These are phyloP conservation scores for Dissostichus mawsoni DNA, from an alignment of 2,113 vertebrate genomes.

Conservation along the genomic window DNA sequence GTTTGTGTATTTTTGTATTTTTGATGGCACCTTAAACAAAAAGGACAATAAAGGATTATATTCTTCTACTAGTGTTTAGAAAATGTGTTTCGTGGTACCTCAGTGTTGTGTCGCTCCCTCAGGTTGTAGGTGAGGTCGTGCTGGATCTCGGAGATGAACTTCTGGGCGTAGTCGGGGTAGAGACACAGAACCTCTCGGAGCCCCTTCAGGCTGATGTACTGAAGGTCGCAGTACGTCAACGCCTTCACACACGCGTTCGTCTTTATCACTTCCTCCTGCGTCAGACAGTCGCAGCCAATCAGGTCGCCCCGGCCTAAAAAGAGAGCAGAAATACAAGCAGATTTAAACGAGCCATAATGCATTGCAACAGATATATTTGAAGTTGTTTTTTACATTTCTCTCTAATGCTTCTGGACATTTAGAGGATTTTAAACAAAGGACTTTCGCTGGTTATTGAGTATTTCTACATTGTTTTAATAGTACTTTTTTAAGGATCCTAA, in stretches of 20 bases:
- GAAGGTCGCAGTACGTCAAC: slow-evolving; percentile 88
- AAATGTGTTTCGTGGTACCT: slow-evolving; percentile 60
- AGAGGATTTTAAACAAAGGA: too few species aligned
- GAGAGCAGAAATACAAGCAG: neutral
- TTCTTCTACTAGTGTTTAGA: too few species aligned
- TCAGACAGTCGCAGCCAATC: slow-evolving; percentile 86
- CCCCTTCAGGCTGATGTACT: slow-evolving; percentile 88
- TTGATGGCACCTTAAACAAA: too few species aligned
- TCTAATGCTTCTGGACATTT: too few species aligned
- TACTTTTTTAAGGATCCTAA: neutral
- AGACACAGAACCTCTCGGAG: slow-evolving; percentile 86
- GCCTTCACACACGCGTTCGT: slow-evolving; percentile 89
- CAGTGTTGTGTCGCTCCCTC: slow-evolving; percentile 81
- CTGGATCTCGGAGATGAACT: slow-evolving; percentile 86
- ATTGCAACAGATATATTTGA: neutral
- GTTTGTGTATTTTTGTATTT: too few species aligned
- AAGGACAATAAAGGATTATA: too few species aligned
- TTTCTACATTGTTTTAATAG: too few species aligned
- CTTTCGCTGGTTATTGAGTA: neutral
- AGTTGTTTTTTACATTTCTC: too few species aligned
- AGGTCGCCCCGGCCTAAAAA: slow-evolving; percentile 83
- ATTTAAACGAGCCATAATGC: neutral
- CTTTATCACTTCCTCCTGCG: slow-evolving; percentile 87
- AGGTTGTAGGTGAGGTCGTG: slow-evolving; percentile 89
- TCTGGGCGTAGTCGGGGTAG: slow-evolving; percentile 86